A percentile compares a stretch with the other conserved stretches of the same genome.
These are phyloP conservation scores for Ditylenchus weischeri DNA, from an alignment of 2,888 invertebrate species.

Conservation along the genomic window DNA sequence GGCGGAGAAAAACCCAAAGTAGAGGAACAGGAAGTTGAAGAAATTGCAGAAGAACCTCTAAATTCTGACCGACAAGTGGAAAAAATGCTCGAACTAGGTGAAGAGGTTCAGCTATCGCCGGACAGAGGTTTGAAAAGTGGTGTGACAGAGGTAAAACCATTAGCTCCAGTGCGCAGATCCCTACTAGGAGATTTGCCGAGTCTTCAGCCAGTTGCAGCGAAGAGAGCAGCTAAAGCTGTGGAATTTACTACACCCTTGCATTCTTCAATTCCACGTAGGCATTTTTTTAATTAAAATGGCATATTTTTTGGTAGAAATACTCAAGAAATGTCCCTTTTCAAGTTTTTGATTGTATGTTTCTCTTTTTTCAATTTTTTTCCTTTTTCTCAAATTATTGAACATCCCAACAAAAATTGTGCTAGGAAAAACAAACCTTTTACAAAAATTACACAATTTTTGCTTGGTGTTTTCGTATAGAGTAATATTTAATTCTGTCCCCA, in stretches of 20 bases:
- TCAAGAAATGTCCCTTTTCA: neutral
- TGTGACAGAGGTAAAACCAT: neutral
- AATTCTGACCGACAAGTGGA: neutral
- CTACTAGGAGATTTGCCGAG: constrained; percentile 13
- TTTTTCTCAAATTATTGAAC: no score
- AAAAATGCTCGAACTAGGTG: constrained; percentile 1
- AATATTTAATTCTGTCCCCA: no score
- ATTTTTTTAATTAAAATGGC: neutral
- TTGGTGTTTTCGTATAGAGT: no score
- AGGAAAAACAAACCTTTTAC: no score
- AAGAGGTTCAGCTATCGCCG: neutral
- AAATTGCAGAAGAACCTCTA: neutral
- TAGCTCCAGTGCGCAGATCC: constrained; percentile 10
- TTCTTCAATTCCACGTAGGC: constrained; percentile 51
- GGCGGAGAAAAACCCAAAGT: neutral
- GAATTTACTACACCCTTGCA: constrained; percentile 52
- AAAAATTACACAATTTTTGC: no score
- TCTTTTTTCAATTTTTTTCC: no score
- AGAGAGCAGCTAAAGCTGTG: constrained; percentile 19
- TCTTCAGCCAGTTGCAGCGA: neutral
- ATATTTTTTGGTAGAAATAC: neutral
- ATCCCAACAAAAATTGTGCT: no score
- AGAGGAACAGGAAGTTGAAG: neutral
- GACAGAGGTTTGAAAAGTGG: neutral
- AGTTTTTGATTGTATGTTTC: no score